Conservation (phyloP, 2,113 vertebrate genomes). For the Ailuropoda melanoleuca region DNA sequence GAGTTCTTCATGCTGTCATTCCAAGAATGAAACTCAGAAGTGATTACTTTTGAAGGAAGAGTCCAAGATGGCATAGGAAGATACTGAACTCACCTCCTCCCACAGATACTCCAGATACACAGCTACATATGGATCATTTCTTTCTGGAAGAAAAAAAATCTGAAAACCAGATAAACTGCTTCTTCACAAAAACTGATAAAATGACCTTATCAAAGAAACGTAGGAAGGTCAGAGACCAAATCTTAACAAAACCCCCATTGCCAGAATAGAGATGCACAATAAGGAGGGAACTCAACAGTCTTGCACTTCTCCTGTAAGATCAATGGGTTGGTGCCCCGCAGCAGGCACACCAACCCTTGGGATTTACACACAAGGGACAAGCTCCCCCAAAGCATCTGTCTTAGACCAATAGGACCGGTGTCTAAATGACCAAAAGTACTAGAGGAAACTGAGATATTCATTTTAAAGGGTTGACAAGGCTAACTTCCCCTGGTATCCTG, state of each 20-base stretch:
- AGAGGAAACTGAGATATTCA: neutral
- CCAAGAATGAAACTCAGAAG: neutral
- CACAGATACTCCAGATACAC: too few species aligned
- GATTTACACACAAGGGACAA: neutral
- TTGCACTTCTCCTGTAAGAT: neutral
- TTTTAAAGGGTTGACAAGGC: neutral
- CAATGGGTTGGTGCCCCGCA: neutral
- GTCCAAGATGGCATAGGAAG: neutral
- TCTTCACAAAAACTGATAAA: neutral
- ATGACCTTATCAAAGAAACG: too few species aligned
- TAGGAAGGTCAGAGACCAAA: too few species aligned
- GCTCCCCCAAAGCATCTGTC: neutral
- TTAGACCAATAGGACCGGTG: neutral
- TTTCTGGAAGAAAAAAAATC: too few species aligned
- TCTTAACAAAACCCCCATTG: neutral
- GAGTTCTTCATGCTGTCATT: neutral
- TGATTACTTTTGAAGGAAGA: neutral
- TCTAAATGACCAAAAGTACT: neutral
- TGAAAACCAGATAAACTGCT: neutral
- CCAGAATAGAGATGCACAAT: neutral
- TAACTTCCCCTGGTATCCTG: neutral
- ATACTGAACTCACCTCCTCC: neutral
- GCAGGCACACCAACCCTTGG: neutral
- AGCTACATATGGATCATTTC: too few species aligned
- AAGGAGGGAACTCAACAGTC: neutral